A percentile compares a stretch with the other conserved stretches of the same genome.
phyloP scores from a whole-genome alignment of 1,140 invertebrate genomes.

The Drosophila erecta region DNA sequence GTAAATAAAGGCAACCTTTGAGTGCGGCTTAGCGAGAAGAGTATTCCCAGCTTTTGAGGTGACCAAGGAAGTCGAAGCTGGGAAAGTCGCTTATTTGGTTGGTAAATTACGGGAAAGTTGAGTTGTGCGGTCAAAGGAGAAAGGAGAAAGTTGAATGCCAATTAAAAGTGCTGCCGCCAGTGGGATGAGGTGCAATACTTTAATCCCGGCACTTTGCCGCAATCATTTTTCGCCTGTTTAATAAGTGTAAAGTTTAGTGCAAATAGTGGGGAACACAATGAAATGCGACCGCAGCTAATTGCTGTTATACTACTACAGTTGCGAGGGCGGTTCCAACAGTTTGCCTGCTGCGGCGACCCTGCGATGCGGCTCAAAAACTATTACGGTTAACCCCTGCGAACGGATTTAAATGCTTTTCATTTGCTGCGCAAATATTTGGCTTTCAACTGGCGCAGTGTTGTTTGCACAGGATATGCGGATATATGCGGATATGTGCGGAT shows the following conservation, averaged over 20 bases:
- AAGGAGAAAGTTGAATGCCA: constrained; percentile 16
- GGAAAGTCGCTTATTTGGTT: not conserved
- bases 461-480: not conserved
- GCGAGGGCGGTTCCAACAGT: not conserved
- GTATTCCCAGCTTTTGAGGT: not conserved
- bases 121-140: constrained; percentile 3
- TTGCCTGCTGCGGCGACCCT: not conserved
- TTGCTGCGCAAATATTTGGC: constrained; percentile 33
- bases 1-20: constrained; percentile 12
- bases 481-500: too few species aligned
- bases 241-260: not conserved
- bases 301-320: not conserved
- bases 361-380: not conserved
- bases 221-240: not conserved
- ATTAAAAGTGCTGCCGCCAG: constrained; percentile 6
- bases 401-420: constrained; percentile 23
- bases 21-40: not conserved
- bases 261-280: not conserved
- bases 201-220: not conserved
- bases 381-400: not conserved
- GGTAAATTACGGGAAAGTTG: constrained; percentile 7
- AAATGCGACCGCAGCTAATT: constrained; percentile 12
- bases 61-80: not conserved
- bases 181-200: not conserved
- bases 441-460: not conserved